These are phyloP conservation scores for Gymnothorax javanicus DNA, from an alignment of 2,797 vertebrate genomes.

Conservation along the genomic window DNA sequence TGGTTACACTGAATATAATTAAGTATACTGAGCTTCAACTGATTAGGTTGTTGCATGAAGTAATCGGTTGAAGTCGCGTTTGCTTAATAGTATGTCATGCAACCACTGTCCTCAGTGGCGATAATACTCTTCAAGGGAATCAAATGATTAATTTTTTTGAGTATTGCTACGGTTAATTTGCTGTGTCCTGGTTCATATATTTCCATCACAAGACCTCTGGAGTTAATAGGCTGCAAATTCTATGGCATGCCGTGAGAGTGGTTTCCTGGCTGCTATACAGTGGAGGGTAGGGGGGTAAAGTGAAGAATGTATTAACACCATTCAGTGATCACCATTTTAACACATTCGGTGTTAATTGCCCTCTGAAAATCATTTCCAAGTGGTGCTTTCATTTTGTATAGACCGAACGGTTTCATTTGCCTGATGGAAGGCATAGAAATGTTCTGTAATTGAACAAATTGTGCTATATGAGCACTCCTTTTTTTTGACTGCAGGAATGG, in stretches of 20 bases:
- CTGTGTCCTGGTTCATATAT: constrained; percentile 35
- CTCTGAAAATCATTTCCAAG: not conserved
- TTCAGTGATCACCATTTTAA: constrained; percentile 36
- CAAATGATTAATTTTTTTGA: too few relatives aligned
- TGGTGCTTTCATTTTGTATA: not conserved
- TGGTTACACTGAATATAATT: too few relatives aligned
- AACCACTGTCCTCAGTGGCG: too few relatives aligned
- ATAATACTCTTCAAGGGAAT: too few relatives aligned
- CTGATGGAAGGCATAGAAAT: not conserved
- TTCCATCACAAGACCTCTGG: constrained; percentile 45
- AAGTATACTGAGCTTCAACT: too few relatives aligned
- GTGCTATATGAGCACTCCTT: not conserved
- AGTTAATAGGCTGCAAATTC: constrained; percentile 48
- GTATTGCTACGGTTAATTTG: constrained; percentile 19
- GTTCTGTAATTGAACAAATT: not conserved
- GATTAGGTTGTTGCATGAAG: too few relatives aligned
- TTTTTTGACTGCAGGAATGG: not conserved
- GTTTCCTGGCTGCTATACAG: constrained; percentile 30
- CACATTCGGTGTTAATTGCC: not conserved
- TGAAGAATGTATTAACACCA: constrained; percentile 42
- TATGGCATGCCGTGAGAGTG: constrained; percentile 28
- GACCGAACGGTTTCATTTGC: not conserved
- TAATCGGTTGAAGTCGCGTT: too few relatives aligned
- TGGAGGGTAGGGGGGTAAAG: constrained; percentile 43
- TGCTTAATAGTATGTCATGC: too few relatives aligned